phyloP scores from a whole-genome alignment of 35 echinoderm and acorn worm genomes.

The Ptychodera flava region DNA sequence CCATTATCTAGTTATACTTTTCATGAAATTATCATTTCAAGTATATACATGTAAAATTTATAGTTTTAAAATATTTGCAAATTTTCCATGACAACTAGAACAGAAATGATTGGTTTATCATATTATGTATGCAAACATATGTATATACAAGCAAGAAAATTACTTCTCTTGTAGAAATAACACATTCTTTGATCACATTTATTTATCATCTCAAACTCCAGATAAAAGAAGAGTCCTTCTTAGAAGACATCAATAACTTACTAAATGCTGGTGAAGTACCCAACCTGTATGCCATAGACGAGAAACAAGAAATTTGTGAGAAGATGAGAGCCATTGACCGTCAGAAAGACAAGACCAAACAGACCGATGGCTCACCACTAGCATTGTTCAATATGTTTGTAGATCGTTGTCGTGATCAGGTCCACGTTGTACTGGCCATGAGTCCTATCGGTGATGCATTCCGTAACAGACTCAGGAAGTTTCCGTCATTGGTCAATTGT shows the following conservation, averaged over 20 bases:
- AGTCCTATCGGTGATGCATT: slow-evolving; percentile 98
- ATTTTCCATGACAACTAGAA: no score
- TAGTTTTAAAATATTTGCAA: no score
- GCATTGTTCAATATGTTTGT: slow-evolving; percentile 96
- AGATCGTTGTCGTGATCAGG: slow-evolving; percentile 78
- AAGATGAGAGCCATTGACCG: slow-evolving; percentile 90
- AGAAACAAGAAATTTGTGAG: slow-evolving; percentile 94
- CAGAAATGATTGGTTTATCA: no score
- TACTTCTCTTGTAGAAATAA: not conserved
- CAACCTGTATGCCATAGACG: slow-evolving; percentile 87
- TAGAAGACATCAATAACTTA: slow-evolving; percentile 97
- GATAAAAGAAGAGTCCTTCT: slow-evolving; percentile 98
- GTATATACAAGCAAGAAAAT: no score
- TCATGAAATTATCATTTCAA: no score
- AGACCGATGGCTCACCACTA: slow-evolving; percentile 81
- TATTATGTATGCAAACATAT: no score
- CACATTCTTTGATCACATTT: no score
- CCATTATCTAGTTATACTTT: no score
- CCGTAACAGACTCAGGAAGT: slow-evolving; percentile 89
- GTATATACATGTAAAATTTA: no score
- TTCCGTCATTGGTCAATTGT: slow-evolving; percentile 93
- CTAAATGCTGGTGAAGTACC: slow-evolving; percentile 99
- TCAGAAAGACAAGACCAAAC: slow-evolving; percentile 80
- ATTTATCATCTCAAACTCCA: no score
- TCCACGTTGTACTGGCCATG: slow-evolving; percentile 89